A percentile compares a stretch with the other conserved stretches of the same genome.
phyloP scores from a whole-genome alignment of 2,888 invertebrate genomes.

The Alloplasta piceator region DNA sequence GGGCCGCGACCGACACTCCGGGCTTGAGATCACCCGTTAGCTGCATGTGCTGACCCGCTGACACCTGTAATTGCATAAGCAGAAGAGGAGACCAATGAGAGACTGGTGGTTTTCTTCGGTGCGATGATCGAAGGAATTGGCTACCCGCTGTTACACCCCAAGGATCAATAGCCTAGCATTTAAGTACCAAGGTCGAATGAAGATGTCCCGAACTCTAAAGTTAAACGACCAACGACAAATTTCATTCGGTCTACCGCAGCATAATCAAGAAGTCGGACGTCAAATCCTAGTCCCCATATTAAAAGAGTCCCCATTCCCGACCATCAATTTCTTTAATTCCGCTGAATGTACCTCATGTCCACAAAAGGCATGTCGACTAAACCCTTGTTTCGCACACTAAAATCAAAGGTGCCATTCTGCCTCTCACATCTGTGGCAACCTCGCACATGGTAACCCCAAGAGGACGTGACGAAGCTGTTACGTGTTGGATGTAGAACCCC shows the following conservation, averaged over 20 bases:
- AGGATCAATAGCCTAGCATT: constrained; percentile 8
- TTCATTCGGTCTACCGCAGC: too few relatives aligned
- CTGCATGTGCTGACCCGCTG: constrained; percentile 94
- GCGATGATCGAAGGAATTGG: constrained; percentile 19
- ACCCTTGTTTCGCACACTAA: too few relatives aligned
- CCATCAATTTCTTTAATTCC: too few relatives aligned
- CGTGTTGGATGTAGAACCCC: constrained; percentile 1
- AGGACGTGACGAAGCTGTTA: constrained; percentile 37
- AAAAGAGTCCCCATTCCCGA: too few relatives aligned
- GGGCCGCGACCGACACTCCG: constrained; percentile 92
- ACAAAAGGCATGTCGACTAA: too few relatives aligned
- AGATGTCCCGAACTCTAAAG: not conserved
- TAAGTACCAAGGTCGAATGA: not conserved
- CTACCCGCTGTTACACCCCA: constrained; percentile 18
- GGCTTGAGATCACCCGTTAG: constrained; percentile 89
- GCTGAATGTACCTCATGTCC: too few relatives aligned
- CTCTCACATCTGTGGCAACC: too few relatives aligned
- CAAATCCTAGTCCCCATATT: too few relatives aligned
- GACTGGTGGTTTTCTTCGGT: constrained; percentile 42
- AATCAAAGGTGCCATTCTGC: too few relatives aligned
- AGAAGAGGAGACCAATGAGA: constrained; percentile 35
- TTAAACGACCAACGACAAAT: too few relatives aligned
- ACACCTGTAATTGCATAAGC: constrained; percentile 86
- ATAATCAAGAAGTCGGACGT: too few relatives aligned
- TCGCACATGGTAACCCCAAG: not conserved